These are phyloP conservation scores for Psettodes erumei DNA, from an alignment of 2,113 vertebrate species.

Conservation along the genomic window DNA sequence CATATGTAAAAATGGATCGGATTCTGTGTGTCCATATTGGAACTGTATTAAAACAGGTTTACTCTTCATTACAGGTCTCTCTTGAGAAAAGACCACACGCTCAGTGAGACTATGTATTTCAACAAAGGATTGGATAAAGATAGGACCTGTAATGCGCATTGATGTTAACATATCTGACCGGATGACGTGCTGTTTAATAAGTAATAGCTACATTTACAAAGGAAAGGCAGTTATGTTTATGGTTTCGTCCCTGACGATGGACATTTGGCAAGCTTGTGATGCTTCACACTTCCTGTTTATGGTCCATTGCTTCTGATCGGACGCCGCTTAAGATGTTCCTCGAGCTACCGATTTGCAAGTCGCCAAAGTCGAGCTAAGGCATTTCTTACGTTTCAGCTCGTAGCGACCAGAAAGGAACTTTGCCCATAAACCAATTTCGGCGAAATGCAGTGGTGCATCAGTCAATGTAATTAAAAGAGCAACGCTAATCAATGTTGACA, in stretches of 20 bases:
- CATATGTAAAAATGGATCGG: conserved; percentile 7
- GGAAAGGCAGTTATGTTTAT: not conserved
- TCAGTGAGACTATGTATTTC: not conserved
- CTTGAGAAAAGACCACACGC: not conserved
- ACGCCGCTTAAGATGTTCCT: not conserved
- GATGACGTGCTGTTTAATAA: not conserved
- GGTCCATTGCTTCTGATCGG: not conserved
- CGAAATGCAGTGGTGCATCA: not conserved
- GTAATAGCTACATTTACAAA: not conserved
- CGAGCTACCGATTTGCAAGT: not conserved
- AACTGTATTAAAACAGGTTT: no score
- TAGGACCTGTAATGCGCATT: no score
- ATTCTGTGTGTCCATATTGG: not conserved
- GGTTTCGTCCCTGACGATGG: not conserved
- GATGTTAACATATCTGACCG: not conserved
- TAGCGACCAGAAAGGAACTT: not conserved
- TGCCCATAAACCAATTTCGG: not conserved
- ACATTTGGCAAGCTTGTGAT: not conserved
- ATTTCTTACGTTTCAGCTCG: not conserved
- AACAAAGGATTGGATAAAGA: not conserved
- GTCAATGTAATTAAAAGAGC: conserved; percentile 26
- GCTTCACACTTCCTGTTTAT: not conserved
- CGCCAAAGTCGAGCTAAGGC: not conserved
- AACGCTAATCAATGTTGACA: conserved; percentile 31
- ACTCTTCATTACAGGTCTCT: no score